A percentile compares a stretch with the other conserved stretches of the same genome.
These are phyloP conservation scores for Dunckerocampus dactyliophorus DNA, from an alignment of 2,113 vertebrate genomes.

Conservation along the genomic window DNA sequence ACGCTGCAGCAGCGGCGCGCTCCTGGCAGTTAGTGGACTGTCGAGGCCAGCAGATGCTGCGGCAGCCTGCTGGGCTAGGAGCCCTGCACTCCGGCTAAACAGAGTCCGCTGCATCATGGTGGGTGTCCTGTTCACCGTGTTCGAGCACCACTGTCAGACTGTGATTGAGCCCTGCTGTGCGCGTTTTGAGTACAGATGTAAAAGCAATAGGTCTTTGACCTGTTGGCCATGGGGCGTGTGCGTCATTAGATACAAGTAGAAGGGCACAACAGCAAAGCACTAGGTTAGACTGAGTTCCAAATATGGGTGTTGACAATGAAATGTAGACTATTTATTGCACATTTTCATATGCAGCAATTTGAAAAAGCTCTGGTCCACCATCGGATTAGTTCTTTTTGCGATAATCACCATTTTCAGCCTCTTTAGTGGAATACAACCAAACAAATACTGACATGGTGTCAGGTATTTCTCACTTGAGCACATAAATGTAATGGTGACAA, in stretches of 20 bases:
- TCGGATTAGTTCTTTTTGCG: not conserved
- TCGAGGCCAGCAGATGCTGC: constrained; percentile 47
- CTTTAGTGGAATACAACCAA: not conserved
- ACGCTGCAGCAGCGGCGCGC: constrained; percentile 36
- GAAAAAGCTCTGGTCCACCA: not conserved
- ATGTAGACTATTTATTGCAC: not conserved
- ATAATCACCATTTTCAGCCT: not conserved
- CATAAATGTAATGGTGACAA: no score
- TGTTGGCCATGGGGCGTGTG: constrained; percentile 46
- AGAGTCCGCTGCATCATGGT: constrained; percentile 66
- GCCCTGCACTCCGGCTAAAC: constrained; percentile 56
- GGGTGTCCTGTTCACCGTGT: constrained; percentile 7
- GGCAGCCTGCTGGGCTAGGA: constrained; percentile 55
- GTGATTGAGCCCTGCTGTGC: constrained; percentile 29
- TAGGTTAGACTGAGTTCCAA: not conserved
- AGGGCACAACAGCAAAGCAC: no score
- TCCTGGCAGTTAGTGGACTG: constrained; percentile 25
- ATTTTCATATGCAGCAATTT: not conserved
- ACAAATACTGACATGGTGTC: no score
- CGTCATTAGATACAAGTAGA: constrained; percentile 53
- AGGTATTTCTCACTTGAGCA: no score
- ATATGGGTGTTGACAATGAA: not conserved
- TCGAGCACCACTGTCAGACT: constrained; percentile 22
- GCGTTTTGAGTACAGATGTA: constrained; percentile 51
- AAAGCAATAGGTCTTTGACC: constrained; percentile 75